A percentile compares a stretch with the other conserved stretches of the same genome.
Conservation (phyloP, 2,888 invertebrate genomes). For the Melanotus villosus region DNA sequence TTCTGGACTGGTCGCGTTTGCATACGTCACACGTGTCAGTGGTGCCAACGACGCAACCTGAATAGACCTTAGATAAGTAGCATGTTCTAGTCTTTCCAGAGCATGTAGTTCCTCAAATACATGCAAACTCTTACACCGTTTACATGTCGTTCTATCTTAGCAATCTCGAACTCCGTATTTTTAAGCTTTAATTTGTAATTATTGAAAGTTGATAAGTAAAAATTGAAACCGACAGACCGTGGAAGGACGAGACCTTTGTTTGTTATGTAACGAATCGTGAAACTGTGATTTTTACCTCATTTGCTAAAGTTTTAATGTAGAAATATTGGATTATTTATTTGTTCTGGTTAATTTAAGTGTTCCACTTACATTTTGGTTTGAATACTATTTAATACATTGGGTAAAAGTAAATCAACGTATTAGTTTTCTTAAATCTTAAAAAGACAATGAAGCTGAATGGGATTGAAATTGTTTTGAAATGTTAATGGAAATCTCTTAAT, state of each 20-base stretch:
- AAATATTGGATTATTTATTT: no score
- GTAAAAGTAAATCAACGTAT: no score
- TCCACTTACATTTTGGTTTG: no score
- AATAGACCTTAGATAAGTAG: constrained; percentile 49
- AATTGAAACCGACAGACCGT: constrained; percentile 3
- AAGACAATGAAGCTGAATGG: no score
- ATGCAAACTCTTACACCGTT: constrained; percentile 43
- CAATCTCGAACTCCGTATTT: not conserved
- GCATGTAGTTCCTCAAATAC: constrained; percentile 47
- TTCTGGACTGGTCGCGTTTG: constrained; percentile 43
- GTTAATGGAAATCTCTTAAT: not conserved
- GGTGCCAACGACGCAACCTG: constrained; percentile 51
- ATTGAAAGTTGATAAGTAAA: not conserved
- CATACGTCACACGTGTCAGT: constrained; percentile 52
- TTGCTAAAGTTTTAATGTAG: no score
- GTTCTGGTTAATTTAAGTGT: no score
- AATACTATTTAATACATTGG: no score
- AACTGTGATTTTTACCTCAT: not conserved
- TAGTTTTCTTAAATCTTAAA: no score
- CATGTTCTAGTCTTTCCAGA: constrained; percentile 43
- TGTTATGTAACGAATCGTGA: constrained; percentile 1
- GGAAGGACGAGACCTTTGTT: constrained; percentile 7
- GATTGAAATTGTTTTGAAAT: not conserved
- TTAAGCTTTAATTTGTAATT: not conserved
- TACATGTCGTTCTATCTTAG: constrained; percentile 27